These are phyloP conservation scores for Rhabdomys pumilio DNA, from an alignment of 2,797 vertebrate species.

Conservation along the genomic window DNA sequence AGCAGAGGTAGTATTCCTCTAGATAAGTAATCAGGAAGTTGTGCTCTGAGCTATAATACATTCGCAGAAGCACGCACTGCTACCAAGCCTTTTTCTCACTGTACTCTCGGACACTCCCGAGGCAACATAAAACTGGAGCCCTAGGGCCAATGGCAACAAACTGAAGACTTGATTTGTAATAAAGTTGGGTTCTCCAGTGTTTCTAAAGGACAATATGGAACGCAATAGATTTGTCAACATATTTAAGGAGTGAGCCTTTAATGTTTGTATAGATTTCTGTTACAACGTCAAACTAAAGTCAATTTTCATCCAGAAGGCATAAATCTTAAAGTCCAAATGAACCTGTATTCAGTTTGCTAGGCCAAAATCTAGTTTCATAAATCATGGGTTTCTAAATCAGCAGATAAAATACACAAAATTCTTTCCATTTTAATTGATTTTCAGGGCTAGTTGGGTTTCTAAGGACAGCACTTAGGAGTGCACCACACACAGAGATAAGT, in stretches of 20 bases:
- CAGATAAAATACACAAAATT: neutral
- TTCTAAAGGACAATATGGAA: slow-evolving; percentile 27
- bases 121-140: neutral
- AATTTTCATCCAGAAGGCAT: slow-evolving; percentile 57
- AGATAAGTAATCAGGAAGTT: slow-evolving; percentile 61
- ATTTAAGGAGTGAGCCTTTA: neutral
- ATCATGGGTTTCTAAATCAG: slow-evolving; percentile 59
- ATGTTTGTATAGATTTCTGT: slow-evolving; percentile 35
- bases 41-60: slow-evolving; percentile 68
- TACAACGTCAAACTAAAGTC: slow-evolving; percentile 3
- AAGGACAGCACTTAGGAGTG: neutral
- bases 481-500: neutral
- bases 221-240: slow-evolving; percentile 20
- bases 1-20: slow-evolving; percentile 35
- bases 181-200: slow-evolving; percentile 50
- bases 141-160: slow-evolving; percentile 49
- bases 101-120: slow-evolving; percentile 22
- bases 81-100: slow-evolving; percentile 43
- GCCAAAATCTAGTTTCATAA: slow-evolving; percentile 53
- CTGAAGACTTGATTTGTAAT: slow-evolving; percentile 41
- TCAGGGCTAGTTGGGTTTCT: neutral
- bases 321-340: slow-evolving; percentile 5
- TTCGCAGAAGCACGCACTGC: neutral
- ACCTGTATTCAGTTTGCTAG: neutral
- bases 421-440: slow-evolving; percentile 60